Conservation (phyloP, 2,888 invertebrate genomes). For the Rhaphigaster nebulosa region DNA sequence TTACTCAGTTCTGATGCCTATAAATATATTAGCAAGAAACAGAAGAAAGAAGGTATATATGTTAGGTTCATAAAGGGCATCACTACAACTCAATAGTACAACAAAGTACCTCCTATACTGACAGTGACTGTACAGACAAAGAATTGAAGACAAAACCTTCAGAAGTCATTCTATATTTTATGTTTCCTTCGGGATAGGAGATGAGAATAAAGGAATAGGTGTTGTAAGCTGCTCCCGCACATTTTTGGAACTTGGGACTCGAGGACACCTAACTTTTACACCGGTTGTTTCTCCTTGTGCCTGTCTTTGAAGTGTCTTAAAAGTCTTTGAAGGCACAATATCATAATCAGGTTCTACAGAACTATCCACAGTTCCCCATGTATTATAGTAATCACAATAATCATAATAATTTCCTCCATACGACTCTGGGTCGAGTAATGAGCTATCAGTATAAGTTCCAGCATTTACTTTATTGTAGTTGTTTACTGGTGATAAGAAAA, state of each 20-base stretch:
- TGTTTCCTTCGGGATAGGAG: conserved; percentile 50
- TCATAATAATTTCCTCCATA: conserved; percentile 71
- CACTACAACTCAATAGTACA: conserved; percentile 62
- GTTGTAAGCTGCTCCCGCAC: conserved; percentile 44
- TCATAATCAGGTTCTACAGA: conserved; percentile 69
- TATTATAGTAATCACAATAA: conserved; percentile 73
- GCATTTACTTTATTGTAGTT: conserved; percentile 48
- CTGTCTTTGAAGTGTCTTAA: conserved; percentile 73
- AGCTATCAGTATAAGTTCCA: conserved; percentile 50
- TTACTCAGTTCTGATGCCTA: conserved; percentile 68
- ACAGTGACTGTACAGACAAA: conserved; percentile 61
- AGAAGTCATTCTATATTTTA: conserved; percentile 56
- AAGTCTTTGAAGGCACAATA: conserved; percentile 74
- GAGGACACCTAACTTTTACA: conserved; percentile 75
- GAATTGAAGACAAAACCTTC: conserved; percentile 56
- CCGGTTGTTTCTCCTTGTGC: conserved; percentile 67
- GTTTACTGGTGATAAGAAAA: conserved; percentile 61
- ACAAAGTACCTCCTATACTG: conserved; percentile 61
- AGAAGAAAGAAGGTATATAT: conserved; percentile 55
- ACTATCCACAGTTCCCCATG: conserved; percentile 70
- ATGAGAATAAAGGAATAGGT: conserved; percentile 47
- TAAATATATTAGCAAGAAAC: conserved; percentile 52
- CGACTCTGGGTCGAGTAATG: conserved; percentile 69
- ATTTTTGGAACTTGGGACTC: conserved; percentile 67
- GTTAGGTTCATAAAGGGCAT: conserved; percentile 62